Evolutionary conservation across 2,113 vertebrate species (phyloP).

Genomic region (Regulus satrapa): DNA sequence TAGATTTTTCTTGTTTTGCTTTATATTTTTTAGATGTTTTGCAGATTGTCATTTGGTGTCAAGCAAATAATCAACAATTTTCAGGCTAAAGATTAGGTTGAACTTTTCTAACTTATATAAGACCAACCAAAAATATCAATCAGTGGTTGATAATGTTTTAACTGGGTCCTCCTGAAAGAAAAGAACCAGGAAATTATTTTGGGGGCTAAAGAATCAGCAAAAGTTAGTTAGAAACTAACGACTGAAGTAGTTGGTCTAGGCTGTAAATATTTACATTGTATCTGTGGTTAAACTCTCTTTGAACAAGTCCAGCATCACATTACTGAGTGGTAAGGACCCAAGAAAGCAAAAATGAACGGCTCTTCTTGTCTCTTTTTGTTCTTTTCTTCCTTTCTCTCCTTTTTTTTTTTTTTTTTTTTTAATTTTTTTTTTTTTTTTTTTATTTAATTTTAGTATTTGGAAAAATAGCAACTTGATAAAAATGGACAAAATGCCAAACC

Average conservation of each 20-base stretch:
- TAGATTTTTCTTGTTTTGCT: neutral
- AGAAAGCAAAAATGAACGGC: neutral
- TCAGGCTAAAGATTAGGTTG: neutral
- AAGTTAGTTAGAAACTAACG: too few relatives aligned
- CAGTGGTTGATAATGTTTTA: neutral
- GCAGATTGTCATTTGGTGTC: neutral
- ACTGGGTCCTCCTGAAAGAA: neutral
- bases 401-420: too few relatives aligned
- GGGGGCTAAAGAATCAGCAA: neutral
- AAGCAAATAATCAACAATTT: neutral
- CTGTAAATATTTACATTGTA: neutral
- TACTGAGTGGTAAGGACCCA: neutral
- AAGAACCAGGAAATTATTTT: neutral
- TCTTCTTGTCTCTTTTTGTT: too few relatives aligned
- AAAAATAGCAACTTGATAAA: neutral
- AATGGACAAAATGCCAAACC: neutral
- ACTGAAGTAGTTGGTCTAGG: neutral
- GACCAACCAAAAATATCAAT: neutral
- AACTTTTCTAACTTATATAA: neutral
- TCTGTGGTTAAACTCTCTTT: neutral
- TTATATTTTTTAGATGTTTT: neutral
- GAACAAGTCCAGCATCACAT: neutral
- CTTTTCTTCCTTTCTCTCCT: too few relatives aligned
- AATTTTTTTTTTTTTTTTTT: rapidly evolving
- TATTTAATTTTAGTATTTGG: too few relatives aligned